A percentile compares a stretch with the other conserved stretches of the same genome.
phyloP scores from a whole-genome alignment of 2,888 invertebrate genomes.

The Amphipoea oculea region DNA sequence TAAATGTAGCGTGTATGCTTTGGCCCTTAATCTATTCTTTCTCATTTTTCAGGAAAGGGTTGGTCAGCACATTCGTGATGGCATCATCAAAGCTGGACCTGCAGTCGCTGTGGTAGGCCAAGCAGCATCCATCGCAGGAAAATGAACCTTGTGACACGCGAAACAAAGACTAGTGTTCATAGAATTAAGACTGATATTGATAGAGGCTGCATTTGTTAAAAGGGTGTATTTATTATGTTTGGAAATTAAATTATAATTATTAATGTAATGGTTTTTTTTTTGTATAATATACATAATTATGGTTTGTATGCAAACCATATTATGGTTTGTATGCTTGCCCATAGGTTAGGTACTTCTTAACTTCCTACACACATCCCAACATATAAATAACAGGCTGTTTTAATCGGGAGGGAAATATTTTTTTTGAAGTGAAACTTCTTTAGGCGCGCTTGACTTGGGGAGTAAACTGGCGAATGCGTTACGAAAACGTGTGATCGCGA shows the following conservation, averaged over 20 bases:
- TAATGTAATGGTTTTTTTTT: neutral
- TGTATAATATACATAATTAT: no score
- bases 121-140: slow-evolving; percentile 57
- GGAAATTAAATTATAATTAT: slow-evolving; percentile 51
- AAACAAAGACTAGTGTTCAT: slow-evolving; percentile 1
- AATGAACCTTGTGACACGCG: slow-evolving; percentile 35
- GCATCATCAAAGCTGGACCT: slow-evolving; percentile 78
- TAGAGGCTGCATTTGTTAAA: slow-evolving; percentile 1
- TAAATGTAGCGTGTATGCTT: no score
- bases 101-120: slow-evolving; percentile 75
- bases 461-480: no score
- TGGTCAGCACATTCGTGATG: slow-evolving; percentile 76
- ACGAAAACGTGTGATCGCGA: no score
- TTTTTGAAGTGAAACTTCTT: no score
- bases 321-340: neutral
- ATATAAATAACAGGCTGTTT: neutral
- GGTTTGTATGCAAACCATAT: no score
- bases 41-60: slow-evolving; percentile 67
- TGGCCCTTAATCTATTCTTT: no score
- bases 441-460: no score
- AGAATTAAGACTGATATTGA: slow-evolving; percentile 15
- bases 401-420: neutral
- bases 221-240: slow-evolving; percentile 15
- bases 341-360: neutral
- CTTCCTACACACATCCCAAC: neutral